Base-by-base conservation (phyloP, 2,888 invertebrate species). In the Caenorhabditis sulstoni region DNA sequence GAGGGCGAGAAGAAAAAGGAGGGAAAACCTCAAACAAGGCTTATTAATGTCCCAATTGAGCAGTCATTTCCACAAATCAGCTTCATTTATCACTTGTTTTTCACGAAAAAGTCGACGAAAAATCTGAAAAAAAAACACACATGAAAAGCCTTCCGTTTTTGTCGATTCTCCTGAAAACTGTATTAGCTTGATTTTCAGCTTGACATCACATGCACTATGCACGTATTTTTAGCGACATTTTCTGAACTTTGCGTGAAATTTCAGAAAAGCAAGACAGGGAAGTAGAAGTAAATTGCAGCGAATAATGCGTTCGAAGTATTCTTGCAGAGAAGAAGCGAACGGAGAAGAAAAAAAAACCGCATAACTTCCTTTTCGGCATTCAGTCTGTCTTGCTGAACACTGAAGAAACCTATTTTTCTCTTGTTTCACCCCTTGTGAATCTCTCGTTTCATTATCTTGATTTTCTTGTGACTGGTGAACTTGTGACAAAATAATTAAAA, bases 41-140 rank as follows among this genome's bases (percentile, higher is more conserved):
- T 29, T 49, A 71, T 71, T 71, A 71, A 12, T 16, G 23, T 3
- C n/a, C 8, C 41, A 12, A 55, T 57, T 57, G 57, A 57, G 37
- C 41, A 57, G 57, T 57, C 57, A 57, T 53, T 52, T 37, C n/a
- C 9, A 57, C 71, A 57, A 55, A 61, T 71, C 55, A 71, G 71
- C 71, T 22, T 45, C 57, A 64, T 64, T 71, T 57, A 57, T 47
- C 39, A 71, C 62, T 71, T 64, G 62, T 71, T 62, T 71, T 62
- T 41, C 22, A 22, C 47, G 9, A 20, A 14, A 9, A 50, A 29
- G 7, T 12, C n/a, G 5, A 16, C 14, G 37, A 37, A 50, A 22
- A 7, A 8, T 39, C 8, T 20, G n/a, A 16, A 0, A 23, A 16
- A 71, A 53, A 71, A 49, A n/a, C n/a, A n/a, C n/a, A n/a, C 41